These are phyloP conservation scores for Brachyopa scutellaris DNA, from an alignment of 2,888 invertebrate genomes.

Conservation along the genomic window DNA sequence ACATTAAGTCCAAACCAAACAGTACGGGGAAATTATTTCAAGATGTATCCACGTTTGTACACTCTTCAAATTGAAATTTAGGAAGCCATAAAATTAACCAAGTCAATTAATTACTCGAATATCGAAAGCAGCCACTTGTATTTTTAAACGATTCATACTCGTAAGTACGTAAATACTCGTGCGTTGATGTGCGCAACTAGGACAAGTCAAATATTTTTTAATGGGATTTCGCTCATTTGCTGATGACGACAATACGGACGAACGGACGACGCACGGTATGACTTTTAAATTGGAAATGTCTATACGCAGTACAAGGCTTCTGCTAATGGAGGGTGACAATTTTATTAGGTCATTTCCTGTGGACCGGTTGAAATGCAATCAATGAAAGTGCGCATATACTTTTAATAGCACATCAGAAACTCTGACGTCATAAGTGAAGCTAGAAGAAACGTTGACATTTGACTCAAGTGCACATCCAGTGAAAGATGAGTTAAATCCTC, in stretches of 20 bases:
- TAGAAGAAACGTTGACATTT: not conserved
- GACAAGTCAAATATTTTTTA: constrained; percentile 54
- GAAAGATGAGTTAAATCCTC: not conserved
- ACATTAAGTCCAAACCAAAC: constrained; percentile 14
- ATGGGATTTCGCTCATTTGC: constrained; percentile 45
- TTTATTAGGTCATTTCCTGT: constrained; percentile 37
- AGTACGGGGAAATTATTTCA: constrained; percentile 5
- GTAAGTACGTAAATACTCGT: not conserved
- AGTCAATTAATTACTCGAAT: constrained; percentile 68
- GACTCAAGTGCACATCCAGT: not conserved
- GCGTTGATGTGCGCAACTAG: constrained; percentile 18
- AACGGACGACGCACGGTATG: constrained; percentile 38
- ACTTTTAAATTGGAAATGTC: constrained; percentile 49
- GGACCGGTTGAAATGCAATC: constrained; percentile 39
- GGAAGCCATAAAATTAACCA: constrained; percentile 66
- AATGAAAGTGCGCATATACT: constrained; percentile 28
- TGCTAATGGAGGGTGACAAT: constrained; percentile 44
- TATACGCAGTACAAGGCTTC: constrained; percentile 10
- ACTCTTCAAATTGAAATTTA: constrained; percentile 63
- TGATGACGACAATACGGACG: constrained; percentile 30
- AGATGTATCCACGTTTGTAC: constrained; percentile 43
- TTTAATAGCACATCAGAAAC: constrained; percentile 10
- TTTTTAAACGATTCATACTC: not conserved
- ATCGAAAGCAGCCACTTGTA: constrained; percentile 60
- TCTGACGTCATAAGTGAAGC: constrained; percentile 14